Evolutionary conservation across 2,113 vertebrate species (phyloP).

Genomic region (Neoarius graeffei): DNA sequence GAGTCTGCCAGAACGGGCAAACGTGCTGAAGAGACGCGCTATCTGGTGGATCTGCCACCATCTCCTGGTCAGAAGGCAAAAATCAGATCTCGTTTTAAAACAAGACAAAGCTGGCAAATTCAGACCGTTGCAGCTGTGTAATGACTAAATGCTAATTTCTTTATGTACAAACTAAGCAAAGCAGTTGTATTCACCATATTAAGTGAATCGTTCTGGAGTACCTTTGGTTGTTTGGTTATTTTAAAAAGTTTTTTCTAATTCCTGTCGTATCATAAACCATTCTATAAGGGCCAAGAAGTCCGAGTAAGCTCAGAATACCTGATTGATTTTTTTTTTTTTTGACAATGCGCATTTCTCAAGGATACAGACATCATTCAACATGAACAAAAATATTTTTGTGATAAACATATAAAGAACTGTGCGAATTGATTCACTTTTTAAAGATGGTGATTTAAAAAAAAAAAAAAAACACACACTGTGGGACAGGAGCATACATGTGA

Average conservation of each 20-base stretch:
- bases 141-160: not conserved
- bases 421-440: not conserved
- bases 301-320: not conserved
- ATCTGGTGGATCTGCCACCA: constrained; percentile 77
- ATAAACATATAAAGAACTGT: not conserved
- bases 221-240: not conserved
- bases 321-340: not conserved
- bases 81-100: not conserved
- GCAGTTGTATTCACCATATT: not conserved
- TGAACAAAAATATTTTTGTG: not conserved
- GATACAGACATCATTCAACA: not conserved
- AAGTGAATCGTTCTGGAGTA: not conserved
- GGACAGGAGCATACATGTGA: not conserved
- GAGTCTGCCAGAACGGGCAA: constrained; percentile 81
- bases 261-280: not conserved
- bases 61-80: constrained; percentile 74
- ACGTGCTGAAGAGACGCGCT: constrained; percentile 79
- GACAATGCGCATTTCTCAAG: not conserved
- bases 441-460: no score
- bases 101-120: not conserved
- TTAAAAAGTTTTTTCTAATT: not conserved
- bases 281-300: not conserved
- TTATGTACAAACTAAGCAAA: not conserved
- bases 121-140: not conserved
- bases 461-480: no score